A percentile compares a stretch with the other conserved stretches of the same genome.
Evolutionary conservation across 1,140 invertebrate species (phyloP).

Genomic region (Drosophila kanapiae): DNA sequence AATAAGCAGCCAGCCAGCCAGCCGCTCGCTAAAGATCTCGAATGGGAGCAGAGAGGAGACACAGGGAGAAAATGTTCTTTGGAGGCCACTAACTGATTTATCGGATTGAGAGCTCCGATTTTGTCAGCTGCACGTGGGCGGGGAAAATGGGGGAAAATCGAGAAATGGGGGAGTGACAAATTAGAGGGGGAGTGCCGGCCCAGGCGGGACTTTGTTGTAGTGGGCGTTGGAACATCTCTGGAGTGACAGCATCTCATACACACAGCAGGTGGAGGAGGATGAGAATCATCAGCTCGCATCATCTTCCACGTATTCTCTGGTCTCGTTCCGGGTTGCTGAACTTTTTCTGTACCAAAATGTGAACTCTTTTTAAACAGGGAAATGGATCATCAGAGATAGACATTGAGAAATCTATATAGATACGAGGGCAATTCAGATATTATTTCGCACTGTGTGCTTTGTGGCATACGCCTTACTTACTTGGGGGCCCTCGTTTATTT

Average conservation of each 20-base stretch:
- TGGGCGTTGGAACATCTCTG: slow-evolving; percentile 2
- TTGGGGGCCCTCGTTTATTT: slow-evolving; percentile 16
- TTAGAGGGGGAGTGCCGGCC: slow-evolving; percentile 1
- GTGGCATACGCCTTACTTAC: background rate
- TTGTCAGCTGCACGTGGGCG: slow-evolving; percentile 22
- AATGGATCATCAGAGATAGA: no score
- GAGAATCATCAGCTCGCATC: background rate
- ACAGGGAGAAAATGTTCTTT: slow-evolving; percentile 1
- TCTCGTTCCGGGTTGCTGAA: background rate
- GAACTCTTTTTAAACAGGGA: background rate
- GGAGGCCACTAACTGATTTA: slow-evolving; percentile 42
- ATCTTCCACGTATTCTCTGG: background rate
- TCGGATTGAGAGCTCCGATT: slow-evolving; percentile 43
- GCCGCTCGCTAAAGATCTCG: slow-evolving; percentile 37
- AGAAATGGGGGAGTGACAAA: background rate
- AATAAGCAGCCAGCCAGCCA: slow-evolving; percentile 24
- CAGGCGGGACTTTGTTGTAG: background rate
- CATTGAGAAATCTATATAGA: background rate
- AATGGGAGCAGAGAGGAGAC: slow-evolving; percentile 17
- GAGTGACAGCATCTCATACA: slow-evolving; percentile 2
- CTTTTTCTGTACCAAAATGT: background rate
- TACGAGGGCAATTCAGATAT: no score
- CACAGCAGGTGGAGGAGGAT: slow-evolving; percentile 1
- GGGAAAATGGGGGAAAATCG: background rate
- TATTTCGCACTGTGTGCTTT: slow-evolving; percentile 8